Evolutionary conservation across 37 sponge, comb jelly and placozoan species (phyloP).

Genomic region (Ephydatia muelleri): DNA sequence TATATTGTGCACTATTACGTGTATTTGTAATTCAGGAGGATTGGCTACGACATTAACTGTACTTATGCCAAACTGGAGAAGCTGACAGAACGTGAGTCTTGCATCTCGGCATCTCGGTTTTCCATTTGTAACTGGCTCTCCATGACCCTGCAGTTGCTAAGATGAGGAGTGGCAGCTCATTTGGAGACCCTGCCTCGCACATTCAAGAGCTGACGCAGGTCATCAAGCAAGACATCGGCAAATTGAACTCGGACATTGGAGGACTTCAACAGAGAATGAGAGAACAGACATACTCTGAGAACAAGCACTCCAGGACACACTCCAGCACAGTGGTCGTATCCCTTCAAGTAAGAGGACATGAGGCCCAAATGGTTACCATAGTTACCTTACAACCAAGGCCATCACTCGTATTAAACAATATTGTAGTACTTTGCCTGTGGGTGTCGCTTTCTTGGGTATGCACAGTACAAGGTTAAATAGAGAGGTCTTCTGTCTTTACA

Average conservation of each 20-base stretch:
- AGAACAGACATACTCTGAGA: slow-evolving; percentile 18
- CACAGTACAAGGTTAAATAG: no score
- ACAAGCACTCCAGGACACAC: slow-evolving; percentile 71
- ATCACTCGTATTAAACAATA: no score
- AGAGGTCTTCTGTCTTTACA: slow-evolving; percentile 53
- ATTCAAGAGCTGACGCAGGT: slow-evolving; percentile 96
- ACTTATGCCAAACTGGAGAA: slow-evolving; percentile 95
- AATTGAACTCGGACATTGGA: slow-evolving; percentile 81
- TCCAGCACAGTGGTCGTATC: slow-evolving; percentile 79
- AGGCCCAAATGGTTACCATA: no score
- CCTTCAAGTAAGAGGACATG: slow-evolving; percentile 55
- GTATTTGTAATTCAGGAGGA: slow-evolving; percentile 48
- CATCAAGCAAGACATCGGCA: slow-evolving; percentile 86
- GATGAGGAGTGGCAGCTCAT: slow-evolving; percentile 65
- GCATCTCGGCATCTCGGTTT: slow-evolving; percentile 14
- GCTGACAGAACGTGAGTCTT: slow-evolving; percentile 79
- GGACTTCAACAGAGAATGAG: slow-evolving; percentile 62
- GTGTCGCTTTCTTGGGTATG: neutral
- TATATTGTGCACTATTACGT: neutral
- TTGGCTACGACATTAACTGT: slow-evolving; percentile 87
- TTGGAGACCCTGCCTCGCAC: slow-evolving; percentile 89
- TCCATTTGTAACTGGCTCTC: slow-evolving; percentile 10
- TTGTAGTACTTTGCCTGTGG: neutral
- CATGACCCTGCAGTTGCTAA: slow-evolving; percentile 60
- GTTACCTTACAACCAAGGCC: no score